These are phyloP conservation scores for Manacus vitellinus DNA, from an alignment of 2,113 vertebrate genomes.

Conservation along the genomic window DNA sequence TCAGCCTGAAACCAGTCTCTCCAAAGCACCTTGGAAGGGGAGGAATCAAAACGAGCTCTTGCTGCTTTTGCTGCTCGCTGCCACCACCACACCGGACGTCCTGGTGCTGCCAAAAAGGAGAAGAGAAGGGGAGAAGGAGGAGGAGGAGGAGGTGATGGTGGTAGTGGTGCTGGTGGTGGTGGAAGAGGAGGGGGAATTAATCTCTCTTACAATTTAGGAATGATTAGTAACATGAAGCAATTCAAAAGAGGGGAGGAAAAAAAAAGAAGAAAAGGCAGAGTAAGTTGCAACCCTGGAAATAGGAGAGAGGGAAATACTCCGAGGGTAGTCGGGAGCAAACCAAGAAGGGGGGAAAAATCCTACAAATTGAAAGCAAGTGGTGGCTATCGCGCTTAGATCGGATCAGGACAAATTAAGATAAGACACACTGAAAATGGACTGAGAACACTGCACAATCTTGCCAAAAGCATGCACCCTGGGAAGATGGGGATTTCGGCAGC, in stretches of 20 bases:
- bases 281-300: slow-evolving; percentile 20
- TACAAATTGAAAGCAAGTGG: slow-evolving; percentile 55
- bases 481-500: slow-evolving; percentile 64
- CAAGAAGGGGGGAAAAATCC: not conserved
- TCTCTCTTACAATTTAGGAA: slow-evolving; percentile 62
- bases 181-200: slow-evolving; percentile 56
- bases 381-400: slow-evolving; percentile 42
- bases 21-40: slow-evolving; percentile 62
- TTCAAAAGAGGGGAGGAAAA: not conserved
- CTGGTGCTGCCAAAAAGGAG: slow-evolving; percentile 81
- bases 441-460: slow-evolving; percentile 54
- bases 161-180: slow-evolving; percentile 53
- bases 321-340: slow-evolving; percentile 24
- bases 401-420: slow-evolving; percentile 61
- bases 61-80: slow-evolving; percentile 73
- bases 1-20: slow-evolving; percentile 39
- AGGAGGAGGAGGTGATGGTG: slow-evolving; percentile 63
- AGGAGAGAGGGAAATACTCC: slow-evolving; percentile 13
- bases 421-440: slow-evolving; percentile 60
- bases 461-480: slow-evolving; percentile 63
- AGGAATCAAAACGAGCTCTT: slow-evolving; percentile 56
- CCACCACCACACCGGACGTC: slow-evolving; percentile 86
- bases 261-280: not conserved
- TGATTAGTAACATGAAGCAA: slow-evolving; percentile 57
- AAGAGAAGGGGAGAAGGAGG: slow-evolving; percentile 69